A percentile compares a stretch with the other conserved stretches of the same genome.
Evolutionary conservation across 2,797 vertebrate genomes (phyloP).

Genomic region (Onychomys arenicola): DNA sequence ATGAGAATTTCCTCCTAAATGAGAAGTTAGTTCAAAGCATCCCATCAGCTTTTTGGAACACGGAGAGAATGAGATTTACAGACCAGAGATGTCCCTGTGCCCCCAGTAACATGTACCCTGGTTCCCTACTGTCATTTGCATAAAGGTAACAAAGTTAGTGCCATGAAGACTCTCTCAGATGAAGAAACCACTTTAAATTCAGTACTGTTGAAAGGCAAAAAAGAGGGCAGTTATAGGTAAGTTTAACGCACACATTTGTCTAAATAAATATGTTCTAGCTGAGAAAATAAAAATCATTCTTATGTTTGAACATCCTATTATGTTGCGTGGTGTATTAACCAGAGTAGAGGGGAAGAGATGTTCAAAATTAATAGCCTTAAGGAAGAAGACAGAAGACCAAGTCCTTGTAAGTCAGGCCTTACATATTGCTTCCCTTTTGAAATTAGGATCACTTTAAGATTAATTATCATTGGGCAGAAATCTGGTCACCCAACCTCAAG

Average conservation of each 20-base stretch:
- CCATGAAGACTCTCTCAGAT: background rate
- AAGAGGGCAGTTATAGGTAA: background rate
- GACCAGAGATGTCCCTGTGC: background rate
- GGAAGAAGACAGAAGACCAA: background rate
- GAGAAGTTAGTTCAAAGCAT: conserved; percentile 45
- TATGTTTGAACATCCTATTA: background rate
- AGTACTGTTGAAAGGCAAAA: conserved; percentile 13
- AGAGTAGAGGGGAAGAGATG: background rate
- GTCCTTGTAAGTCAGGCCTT: background rate
- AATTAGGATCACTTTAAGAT: background rate
- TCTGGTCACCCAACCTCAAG: background rate
- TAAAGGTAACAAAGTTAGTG: background rate
- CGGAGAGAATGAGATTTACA: conserved; percentile 13
- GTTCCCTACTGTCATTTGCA: background rate
- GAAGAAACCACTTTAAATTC: conserved; percentile 32
- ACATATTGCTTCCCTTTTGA: conserved; percentile 31
- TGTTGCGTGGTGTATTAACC: no score
- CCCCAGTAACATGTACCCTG: background rate
- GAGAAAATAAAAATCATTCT: conserved; percentile 23
- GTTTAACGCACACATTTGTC: conserved; percentile 25
- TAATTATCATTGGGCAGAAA: conserved; percentile 36
- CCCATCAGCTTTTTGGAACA: conserved; percentile 30
- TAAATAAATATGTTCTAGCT: background rate
- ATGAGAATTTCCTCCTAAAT: conserved; percentile 25
- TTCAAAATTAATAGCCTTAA: background rate